Percentiles rank a stretch among this genome's conserved stretches.
phyloP scores from a whole-genome alignment of 2,113 vertebrate genomes.

The Empidonax alnorum region DNA sequence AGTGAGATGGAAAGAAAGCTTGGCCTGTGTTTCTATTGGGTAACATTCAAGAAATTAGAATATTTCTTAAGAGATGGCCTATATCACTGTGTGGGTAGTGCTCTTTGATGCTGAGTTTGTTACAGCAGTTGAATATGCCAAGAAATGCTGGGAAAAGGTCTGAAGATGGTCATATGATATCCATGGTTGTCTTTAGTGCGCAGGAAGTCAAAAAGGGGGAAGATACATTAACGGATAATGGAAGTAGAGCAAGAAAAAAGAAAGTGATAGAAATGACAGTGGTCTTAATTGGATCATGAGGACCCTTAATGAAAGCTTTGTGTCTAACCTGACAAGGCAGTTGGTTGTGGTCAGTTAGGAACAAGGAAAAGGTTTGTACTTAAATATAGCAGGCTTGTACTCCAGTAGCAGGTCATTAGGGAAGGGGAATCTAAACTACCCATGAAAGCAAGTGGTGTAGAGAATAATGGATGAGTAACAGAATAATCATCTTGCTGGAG shows the following conservation, averaged over 20 bases:
- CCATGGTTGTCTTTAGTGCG: background rate
- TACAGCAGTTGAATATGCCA: background rate
- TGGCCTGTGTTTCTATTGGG: background rate
- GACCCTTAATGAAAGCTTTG: background rate
- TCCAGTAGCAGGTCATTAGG: background rate
- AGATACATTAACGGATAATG: background rate
- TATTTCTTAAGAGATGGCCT: background rate
- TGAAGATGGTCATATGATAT: background rate
- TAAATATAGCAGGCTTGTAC: background rate
- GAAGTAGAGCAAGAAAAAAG: background rate
- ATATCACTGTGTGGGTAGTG: background rate
- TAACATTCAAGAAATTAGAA: background rate
- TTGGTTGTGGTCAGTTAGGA: background rate
- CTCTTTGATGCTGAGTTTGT: background rate
- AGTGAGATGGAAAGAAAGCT: background rate
- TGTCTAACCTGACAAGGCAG: background rate
- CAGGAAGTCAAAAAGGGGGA: background rate
- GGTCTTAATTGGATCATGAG: background rate
- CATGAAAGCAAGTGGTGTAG: background rate
- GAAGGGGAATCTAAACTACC: background rate
- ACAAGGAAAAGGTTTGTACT: background rate
- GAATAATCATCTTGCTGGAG: background rate
- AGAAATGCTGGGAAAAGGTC: background rate
- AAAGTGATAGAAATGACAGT: background rate
- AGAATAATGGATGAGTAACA: background rate